Base-by-base conservation (phyloP, 1,140 invertebrate genomes). In the Trichonephila clavipes region DNA sequence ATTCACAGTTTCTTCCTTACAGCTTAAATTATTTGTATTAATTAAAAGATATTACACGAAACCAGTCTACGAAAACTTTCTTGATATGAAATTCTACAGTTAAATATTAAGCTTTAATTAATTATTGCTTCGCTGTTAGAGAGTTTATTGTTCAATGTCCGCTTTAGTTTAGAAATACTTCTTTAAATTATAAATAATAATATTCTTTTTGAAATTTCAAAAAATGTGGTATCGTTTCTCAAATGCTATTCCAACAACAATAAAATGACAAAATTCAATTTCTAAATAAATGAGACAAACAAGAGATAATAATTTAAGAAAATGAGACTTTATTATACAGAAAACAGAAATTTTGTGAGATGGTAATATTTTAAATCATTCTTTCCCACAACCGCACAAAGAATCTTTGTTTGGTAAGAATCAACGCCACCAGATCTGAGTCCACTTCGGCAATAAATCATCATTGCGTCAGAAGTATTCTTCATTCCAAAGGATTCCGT, bases 321-420 rank as follows among this genome's bases (percentile, higher is more conserved):
- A 62, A 87, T 34, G 59, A 64, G 85, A 87, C 16, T 87, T 87
- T 87, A 87, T 87, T 87, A n/a, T 87, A 87, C 85, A 87, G 85
- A 87, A 64, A 62, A 87, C 18, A 87, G 85, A 87, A 87, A 61
- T 62, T 61, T 62, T 34, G 61, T 61, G 16, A 40, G 24, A 62
- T 62, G 24, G 28, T n/a, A 87, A 28, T 87, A 59, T 24, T 87
- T 51, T 59, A 87, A 40, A 87, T 34, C 85, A 87, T 87, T 87
- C 61, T 87, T 62, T 87, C 85, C 85, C 85, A 14, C 28, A 87
- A 87, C 85, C 85, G 34, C 58, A 64, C 51, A 87, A 64, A 87
- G 85, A 19, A 87, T 87, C 85, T 87, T 87, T 87, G 82, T n/a
- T 58, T 87, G 34, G 85, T 87, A 62, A 85, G 85, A 87, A 62